These are phyloP conservation scores for Malurus cyaneus DNA, from an alignment of 2,113 vertebrate genomes.

Conservation along the genomic window DNA sequence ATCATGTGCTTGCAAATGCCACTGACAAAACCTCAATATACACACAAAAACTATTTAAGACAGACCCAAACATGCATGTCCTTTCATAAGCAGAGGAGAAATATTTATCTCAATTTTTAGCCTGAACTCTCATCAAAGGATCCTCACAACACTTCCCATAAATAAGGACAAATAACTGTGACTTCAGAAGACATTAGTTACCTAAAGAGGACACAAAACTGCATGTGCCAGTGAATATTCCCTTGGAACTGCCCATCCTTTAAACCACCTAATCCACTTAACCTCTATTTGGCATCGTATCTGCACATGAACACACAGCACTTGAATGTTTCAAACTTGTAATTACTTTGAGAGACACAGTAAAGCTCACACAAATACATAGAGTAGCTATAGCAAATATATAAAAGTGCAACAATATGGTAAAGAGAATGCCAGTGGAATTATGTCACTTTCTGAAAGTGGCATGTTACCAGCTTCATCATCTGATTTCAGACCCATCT, in stretches of 20 bases:
- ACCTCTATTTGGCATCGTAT: not conserved
- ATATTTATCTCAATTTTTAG: not conserved
- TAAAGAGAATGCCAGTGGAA: not conserved
- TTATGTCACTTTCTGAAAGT: not conserved
- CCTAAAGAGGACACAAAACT: not conserved
- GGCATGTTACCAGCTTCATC: not conserved
- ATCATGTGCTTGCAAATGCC: not conserved
- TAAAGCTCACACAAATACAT: not conserved
- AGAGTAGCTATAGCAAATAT: not conserved
- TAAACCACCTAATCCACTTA: not conserved
- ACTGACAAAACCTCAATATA: not conserved
- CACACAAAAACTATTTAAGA: not conserved
- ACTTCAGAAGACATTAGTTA: not conserved
- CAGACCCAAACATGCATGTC: not conserved
- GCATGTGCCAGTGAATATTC: not conserved
- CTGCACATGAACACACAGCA: not conserved
- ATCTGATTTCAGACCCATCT: not conserved
- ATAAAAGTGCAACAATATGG: not conserved
- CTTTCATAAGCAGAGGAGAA: not conserved
- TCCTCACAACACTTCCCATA: not conserved
- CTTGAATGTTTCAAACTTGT: not conserved
- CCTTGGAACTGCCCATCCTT: not conserved
- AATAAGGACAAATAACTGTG: not conserved
- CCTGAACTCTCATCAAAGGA: not conserved
- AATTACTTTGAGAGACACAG: not conserved